phyloP scores from a whole-genome alignment of 2,113 vertebrate genomes.

The Labeo rohita region DNA sequence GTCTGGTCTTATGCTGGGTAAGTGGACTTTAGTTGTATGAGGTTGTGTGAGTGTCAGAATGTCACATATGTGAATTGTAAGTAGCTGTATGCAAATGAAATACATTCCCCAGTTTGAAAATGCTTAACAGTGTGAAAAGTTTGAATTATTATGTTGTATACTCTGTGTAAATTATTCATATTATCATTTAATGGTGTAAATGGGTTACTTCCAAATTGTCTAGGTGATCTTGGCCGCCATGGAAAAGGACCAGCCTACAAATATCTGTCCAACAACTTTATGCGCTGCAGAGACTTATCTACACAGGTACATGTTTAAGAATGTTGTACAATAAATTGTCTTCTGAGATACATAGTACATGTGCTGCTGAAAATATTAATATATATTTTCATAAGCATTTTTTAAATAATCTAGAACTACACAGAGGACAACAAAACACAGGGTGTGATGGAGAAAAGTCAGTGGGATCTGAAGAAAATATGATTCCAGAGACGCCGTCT shows the following conservation, averaged over 20 bases:
- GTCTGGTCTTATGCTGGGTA: constrained; percentile 22
- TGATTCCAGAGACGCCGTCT: not conserved
- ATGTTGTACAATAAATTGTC: not conserved
- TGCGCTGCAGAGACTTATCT: not conserved
- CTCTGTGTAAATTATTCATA: no score
- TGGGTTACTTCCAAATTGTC: not conserved
- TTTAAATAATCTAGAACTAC: no score
- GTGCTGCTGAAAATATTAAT: no score
- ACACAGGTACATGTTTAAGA: not conserved
- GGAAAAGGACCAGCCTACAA: constrained; percentile 8
- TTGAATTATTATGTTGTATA: no score
- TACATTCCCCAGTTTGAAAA: not conserved
- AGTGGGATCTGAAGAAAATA: no score
- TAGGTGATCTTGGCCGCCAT: not conserved
- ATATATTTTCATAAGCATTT: no score
- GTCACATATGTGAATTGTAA: not conserved
- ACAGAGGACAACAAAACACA: no score
- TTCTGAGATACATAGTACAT: no score
- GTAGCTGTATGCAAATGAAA: no score
- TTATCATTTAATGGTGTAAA: not conserved
- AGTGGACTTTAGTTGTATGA: not conserved
- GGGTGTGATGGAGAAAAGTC: no score
- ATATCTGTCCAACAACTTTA: not conserved
- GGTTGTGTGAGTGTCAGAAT: not conserved
- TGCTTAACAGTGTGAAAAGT: not conserved